Conservation (phyloP, 2,113 vertebrate genomes). For the Ancistrus triradiatus region DNA sequence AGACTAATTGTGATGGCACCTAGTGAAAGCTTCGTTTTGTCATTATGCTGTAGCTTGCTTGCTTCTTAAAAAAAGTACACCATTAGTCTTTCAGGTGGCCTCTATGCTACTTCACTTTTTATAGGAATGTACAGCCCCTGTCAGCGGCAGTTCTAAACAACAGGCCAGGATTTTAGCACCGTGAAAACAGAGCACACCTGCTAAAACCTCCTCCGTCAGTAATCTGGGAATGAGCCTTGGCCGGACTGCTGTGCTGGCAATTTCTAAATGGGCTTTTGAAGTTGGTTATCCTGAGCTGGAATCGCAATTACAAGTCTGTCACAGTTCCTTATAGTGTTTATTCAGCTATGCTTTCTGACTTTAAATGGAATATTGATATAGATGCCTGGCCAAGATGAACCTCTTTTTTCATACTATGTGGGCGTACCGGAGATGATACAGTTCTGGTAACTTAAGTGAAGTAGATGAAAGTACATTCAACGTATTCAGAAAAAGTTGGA, state of each 20-base stretch:
- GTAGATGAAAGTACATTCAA: too few species aligned
- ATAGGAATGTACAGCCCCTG: conserved; percentile 50
- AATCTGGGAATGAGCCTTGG: not conserved
- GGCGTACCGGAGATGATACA: not conserved
- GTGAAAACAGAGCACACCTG: conserved; percentile 3
- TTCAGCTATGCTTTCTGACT: conserved; percentile 21
- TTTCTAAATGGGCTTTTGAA: not conserved
- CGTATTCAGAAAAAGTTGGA: too few species aligned
- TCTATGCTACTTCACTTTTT: conserved; percentile 52
- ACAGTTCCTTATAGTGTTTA: conserved; percentile 22
- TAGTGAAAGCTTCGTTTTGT: conserved; percentile 50
- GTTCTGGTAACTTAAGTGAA: too few species aligned
- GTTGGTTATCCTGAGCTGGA: not conserved
- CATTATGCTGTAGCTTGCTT: conserved; percentile 61
- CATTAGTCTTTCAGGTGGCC: conserved; percentile 63
- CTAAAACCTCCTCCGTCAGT: conserved; percentile 1
- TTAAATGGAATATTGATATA: conserved; percentile 29
- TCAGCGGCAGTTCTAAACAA: not conserved
- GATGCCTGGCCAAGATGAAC: not conserved
- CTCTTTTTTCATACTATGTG: too few species aligned
- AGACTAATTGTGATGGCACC: conserved; percentile 63
- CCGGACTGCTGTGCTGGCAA: not conserved
- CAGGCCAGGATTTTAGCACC: not conserved
- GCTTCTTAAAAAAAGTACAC: conserved; percentile 48
- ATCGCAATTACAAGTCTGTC: conserved; percentile 22